Percentiles rank a stretch among this genome's conserved stretches.
Conservation (phyloP, 2,797 vertebrate genomes). For the Acanthornis magna region DNA sequence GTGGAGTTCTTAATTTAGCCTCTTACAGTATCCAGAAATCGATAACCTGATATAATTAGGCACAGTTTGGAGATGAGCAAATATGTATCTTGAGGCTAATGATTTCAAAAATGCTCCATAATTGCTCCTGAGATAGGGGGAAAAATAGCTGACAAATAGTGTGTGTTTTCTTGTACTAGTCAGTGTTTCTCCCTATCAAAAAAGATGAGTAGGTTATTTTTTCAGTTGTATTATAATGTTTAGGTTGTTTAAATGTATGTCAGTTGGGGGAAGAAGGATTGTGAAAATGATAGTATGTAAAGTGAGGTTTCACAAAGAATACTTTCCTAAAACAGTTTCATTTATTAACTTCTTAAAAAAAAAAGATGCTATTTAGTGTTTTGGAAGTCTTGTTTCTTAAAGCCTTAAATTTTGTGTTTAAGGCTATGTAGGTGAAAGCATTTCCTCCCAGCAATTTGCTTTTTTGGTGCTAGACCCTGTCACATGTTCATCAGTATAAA, state of each 20-base stretch:
- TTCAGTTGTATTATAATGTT: conserved; percentile 70
- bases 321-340: neutral
- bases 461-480: conserved; percentile 2
- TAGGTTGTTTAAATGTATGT: conserved; percentile 73
- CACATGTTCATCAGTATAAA: neutral
- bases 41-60: conserved; percentile 38
- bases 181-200: conserved; percentile 61
- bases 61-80: conserved; percentile 32
- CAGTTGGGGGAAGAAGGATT: conserved; percentile 74
- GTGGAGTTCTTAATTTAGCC: conserved; percentile 49
- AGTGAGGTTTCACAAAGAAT: conserved; percentile 96
- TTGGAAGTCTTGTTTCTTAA: neutral
- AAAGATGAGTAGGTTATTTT: conserved; percentile 60
- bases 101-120: conserved; percentile 52
- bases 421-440: neutral
- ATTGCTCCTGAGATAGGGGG: conserved; percentile 43
- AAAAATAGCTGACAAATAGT: conserved; percentile 40
- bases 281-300: conserved; percentile 80
- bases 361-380: neutral
- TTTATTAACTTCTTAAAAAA: neutral
- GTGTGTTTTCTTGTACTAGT: conserved; percentile 67
- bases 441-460: neutral
- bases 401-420: conserved; percentile 56
- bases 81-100: conserved; percentile 25
- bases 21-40: conserved; percentile 54